Percentiles rank a stretch among this genome's conserved stretches.
phyloP scores from a whole-genome alignment of 2,888 invertebrate genomes.

The Caenorhabditis plicata region DNA sequence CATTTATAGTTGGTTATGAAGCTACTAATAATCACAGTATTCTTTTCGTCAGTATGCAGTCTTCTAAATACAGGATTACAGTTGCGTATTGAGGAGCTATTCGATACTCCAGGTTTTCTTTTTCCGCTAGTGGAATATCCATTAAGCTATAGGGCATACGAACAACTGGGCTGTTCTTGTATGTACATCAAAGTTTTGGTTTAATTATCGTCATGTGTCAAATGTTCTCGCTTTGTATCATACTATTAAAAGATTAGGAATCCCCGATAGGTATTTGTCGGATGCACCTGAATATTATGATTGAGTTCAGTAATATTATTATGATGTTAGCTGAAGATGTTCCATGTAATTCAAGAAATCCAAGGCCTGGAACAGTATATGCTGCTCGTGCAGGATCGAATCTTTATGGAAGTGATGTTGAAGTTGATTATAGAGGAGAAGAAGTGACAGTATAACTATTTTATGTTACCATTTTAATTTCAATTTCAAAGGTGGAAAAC shows the following conservation, averaged over 20 bases:
- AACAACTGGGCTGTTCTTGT: conserved; percentile 99
- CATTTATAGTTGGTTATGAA: no score
- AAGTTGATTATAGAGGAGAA: conserved; percentile 71
- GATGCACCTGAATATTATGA: background rate
- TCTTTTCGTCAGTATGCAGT: conserved; percentile 9
- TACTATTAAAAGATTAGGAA: conserved; percentile 95
- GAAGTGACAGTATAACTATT: conserved; percentile 76
- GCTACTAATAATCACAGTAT: conserved; percentile 2
- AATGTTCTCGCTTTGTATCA: conserved; percentile 97
- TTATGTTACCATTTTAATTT: background rate
- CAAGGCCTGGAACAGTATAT: conserved; percentile 90
- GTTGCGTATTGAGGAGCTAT: conserved; percentile 48
- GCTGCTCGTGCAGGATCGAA: conserved; percentile 97
- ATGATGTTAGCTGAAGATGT: conserved; percentile 99
- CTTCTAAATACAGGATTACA: conserved; percentile 50
- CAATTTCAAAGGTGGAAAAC: conserved; percentile 76
- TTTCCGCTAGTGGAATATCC: background rate
- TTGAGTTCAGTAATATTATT: conserved; percentile 84
- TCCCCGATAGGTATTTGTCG: conserved; percentile 77
- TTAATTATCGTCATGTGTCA: conserved; percentile 98
- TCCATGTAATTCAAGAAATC: conserved; percentile 98
- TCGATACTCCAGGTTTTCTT: conserved; percentile 45
- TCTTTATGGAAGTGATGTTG: conserved; percentile 98
- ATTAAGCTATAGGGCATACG: conserved; percentile 73
- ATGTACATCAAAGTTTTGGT: conserved; percentile 86